Conservation (phyloP, 2,113 vertebrate species). For the Potamarius usumacintae region DNA sequence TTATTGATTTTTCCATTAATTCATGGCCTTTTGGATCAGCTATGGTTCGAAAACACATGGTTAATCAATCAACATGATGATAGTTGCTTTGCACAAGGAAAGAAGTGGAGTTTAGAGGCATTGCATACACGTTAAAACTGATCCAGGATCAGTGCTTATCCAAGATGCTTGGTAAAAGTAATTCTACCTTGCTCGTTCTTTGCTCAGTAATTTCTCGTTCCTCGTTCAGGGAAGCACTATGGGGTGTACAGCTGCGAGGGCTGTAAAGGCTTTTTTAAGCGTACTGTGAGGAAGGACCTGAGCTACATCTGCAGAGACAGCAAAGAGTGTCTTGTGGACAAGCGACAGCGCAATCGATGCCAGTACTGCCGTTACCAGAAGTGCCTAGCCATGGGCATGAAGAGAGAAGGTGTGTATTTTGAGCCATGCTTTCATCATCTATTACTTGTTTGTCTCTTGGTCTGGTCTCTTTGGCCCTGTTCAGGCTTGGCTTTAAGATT, state of each 20-base stretch:
- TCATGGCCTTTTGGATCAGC: too few relatives aligned
- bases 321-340: constrained; percentile 94
- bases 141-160: neutral
- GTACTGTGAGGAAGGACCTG: constrained; percentile 93
- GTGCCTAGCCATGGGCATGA: constrained; percentile 97
- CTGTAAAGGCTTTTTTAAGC: constrained; percentile 97
- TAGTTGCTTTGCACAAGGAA: too few relatives aligned
- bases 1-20: too few relatives aligned
- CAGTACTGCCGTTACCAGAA: constrained; percentile 99
- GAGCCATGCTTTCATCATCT: neutral
- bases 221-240: constrained; percentile 87
- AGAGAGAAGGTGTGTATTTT: constrained; percentile 84
- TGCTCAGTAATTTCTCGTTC: neutral
- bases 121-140: too few relatives aligned
- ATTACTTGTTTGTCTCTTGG: neutral
- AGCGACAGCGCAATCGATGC: constrained; percentile 95
- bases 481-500: neutral
- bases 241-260: constrained; percentile 97
- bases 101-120: too few relatives aligned
- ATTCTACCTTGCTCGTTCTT: neutral
- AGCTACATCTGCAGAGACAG: constrained; percentile 94
- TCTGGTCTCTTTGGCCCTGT: neutral
- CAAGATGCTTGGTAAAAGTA: neutral
- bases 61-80: too few relatives aligned
- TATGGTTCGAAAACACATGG: too few relatives aligned